Evolutionary conservation across 2,113 vertebrate species (phyloP).

Genomic region (Axis porcinus): DNA sequence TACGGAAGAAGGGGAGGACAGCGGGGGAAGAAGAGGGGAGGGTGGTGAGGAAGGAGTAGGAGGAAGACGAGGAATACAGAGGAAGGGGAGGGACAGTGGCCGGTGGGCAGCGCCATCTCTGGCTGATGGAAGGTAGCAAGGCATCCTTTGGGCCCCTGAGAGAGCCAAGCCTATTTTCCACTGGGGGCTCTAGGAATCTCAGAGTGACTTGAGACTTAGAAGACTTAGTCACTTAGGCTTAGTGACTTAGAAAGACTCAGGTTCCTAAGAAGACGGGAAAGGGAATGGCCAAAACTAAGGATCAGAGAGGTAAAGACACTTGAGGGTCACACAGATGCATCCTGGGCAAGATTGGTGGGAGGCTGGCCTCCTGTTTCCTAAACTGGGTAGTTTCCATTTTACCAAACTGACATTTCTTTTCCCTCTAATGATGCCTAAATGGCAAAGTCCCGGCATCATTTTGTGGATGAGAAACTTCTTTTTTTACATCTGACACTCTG

Average conservation of each 20-base stretch:
- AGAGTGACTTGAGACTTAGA: not conserved
- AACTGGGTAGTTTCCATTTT: not conserved
- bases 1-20: not conserved
- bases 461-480: not conserved
- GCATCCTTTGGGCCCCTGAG: fast-evolving
- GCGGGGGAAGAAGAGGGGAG: too few relatives aligned
- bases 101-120: not conserved
- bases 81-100: not conserved
- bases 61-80: not conserved
- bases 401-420: not conserved
- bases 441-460: not conserved
- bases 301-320: slow-evolving; percentile 22
- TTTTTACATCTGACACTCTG: not conserved
- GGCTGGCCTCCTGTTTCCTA: not conserved
- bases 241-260: not conserved
- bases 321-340: not conserved
- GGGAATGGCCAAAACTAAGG: not conserved
- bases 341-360: not conserved
- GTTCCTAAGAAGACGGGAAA: not conserved
- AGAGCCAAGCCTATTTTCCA: not conserved
- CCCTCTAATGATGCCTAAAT: not conserved
- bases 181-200: not conserved
- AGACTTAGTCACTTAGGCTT: not conserved
- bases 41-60: not conserved
- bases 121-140: not conserved